A percentile compares a stretch with the other conserved stretches of the same genome.
Evolutionary conservation across 2,113 vertebrate genomes (phyloP).

Genomic region (Garra rufa): DNA sequence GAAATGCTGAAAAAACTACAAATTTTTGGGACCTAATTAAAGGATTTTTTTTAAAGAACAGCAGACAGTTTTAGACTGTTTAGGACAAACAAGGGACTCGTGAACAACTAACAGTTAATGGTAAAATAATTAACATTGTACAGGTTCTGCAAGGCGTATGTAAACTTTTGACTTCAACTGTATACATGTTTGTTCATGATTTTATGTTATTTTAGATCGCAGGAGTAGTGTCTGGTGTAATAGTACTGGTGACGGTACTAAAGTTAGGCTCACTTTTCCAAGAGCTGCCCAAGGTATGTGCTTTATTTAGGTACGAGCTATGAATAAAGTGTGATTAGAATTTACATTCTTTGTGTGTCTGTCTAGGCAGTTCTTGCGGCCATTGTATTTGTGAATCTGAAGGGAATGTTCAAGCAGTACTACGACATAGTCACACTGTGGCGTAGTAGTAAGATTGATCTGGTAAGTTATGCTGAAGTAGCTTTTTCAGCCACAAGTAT

Average conservation of each 20-base stretch:
- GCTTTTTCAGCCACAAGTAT: not conserved
- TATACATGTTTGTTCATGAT: not conserved
- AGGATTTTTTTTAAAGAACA: too few species aligned
- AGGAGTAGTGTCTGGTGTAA: slow-evolving; percentile 79
- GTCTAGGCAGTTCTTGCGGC: slow-evolving; percentile 87
- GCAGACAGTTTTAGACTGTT: too few species aligned
- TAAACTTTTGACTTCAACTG: not conserved
- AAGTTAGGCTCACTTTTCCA: slow-evolving; percentile 90
- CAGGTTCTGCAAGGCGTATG: too few species aligned
- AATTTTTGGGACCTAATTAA: too few species aligned
- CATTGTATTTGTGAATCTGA: slow-evolving; percentile 88
- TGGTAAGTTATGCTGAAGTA: slow-evolving; percentile 80
- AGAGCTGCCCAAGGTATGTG: slow-evolving; percentile 90
- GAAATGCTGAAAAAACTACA: too few species aligned
- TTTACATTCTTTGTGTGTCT: slow-evolving; percentile 10
- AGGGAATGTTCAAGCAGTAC: slow-evolving; percentile 91
- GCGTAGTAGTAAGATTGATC: slow-evolving; percentile 83
- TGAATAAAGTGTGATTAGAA: slow-evolving; percentile 1
- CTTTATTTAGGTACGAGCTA: not conserved
- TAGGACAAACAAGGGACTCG: too few species aligned
- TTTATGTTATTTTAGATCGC: slow-evolving; percentile 80
- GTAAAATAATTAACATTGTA: too few species aligned
- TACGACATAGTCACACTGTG: slow-evolving; percentile 82
- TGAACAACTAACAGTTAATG: too few species aligned
- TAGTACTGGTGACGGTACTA: slow-evolving; percentile 90